Evolutionary conservation across 23 tunicate species (phyloP).

Genomic region (Clavelina lepadiformis): DNA sequence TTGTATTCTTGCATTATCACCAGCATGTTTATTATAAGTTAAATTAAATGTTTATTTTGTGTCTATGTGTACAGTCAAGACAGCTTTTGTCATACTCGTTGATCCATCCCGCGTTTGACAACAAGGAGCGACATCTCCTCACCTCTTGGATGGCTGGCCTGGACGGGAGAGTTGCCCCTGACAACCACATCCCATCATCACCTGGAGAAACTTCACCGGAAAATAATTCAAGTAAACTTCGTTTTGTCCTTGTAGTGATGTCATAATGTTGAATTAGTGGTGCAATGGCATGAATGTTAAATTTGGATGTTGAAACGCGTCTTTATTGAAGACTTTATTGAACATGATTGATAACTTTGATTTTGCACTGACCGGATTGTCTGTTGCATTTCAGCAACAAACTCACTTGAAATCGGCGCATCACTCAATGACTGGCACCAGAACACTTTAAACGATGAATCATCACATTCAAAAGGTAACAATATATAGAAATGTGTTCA

Average conservation of each 20-base stretch:
- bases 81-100: conserved; percentile 84
- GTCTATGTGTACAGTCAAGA: conserved; percentile 44
- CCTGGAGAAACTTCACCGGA: conserved; percentile 39
- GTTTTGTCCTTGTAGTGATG: neutral
- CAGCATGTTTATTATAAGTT: neutral
- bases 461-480: no score
- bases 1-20: neutral
- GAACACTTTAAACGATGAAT: conserved; percentile 14
- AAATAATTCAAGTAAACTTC: conserved; percentile 14
- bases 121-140: conserved; percentile 62
- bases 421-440: conserved; percentile 34
- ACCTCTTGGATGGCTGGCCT: conserved; percentile 80
- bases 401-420: conserved; percentile 39
- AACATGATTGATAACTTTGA: no score
- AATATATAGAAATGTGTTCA: no score
- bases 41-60: neutral
- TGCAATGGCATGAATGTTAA: no score
- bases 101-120: conserved; percentile 92
- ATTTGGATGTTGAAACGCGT: no score
- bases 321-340: no score
- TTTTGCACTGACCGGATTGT: neutral
- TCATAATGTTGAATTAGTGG: no score
- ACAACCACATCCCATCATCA: conserved; percentile 2
- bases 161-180: conserved; percentile 31
- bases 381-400: conserved; percentile 23